Evolutionary conservation across 1,140 invertebrate genomes (phyloP).

Genomic region (Trichonephila clavata): DNA sequence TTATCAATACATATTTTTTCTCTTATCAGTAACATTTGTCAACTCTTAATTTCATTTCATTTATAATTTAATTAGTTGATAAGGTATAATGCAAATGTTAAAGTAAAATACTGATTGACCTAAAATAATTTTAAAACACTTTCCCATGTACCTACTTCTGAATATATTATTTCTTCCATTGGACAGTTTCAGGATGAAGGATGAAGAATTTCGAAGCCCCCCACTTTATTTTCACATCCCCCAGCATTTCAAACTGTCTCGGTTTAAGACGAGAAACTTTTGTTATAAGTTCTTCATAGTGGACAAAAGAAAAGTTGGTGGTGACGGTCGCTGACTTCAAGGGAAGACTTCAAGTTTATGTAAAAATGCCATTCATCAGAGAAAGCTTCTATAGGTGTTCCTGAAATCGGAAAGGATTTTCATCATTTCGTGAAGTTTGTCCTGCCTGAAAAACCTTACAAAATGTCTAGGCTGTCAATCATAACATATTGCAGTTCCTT

Average conservation of each 20-base stretch:
- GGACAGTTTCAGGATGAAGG: not conserved
- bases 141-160: too few species aligned
- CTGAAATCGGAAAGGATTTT: slow-evolving; percentile 49
- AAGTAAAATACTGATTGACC: too few species aligned
- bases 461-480: slow-evolving; percentile 17
- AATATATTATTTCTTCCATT: too few species aligned
- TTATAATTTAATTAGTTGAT: too few species aligned
- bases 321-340: not conserved
- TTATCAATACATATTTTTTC: too few species aligned
- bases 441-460: not conserved
- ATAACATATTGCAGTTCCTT: slow-evolving; percentile 33
- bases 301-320: not conserved
- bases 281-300: slow-evolving; percentile 3
- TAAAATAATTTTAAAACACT: too few species aligned
- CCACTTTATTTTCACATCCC: not conserved
- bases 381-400: not conserved
- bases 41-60: too few species aligned
- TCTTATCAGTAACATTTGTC: too few species aligned
- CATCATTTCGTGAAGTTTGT: not conserved
- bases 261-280: not conserved
- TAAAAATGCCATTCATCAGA: slow-evolving; percentile 28
- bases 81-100: too few species aligned
- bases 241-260: slow-evolving; percentile 1
- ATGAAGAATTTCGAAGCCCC: not conserved
- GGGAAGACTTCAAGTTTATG: slow-evolving; percentile 22